phyloP scores from a whole-genome alignment of 2,113 vertebrate species.

The Pollachius pollachius region DNA sequence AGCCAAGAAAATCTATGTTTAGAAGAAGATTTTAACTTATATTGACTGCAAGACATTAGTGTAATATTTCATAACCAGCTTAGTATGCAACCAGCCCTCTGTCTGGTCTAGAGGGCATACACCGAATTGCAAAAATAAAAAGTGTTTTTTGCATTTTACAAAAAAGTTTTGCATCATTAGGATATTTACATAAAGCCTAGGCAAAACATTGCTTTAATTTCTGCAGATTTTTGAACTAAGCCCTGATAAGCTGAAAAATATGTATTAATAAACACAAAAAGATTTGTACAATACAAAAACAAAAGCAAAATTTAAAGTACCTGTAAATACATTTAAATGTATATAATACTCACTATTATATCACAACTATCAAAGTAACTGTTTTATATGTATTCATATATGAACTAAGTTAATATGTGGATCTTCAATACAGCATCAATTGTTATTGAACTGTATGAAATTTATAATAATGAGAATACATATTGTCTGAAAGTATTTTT shows the following conservation, averaged over 20 bases:
- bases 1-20: conserved; percentile 38
- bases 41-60: conserved; percentile 28
- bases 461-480: conserved; percentile 64
- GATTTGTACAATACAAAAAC: conserved; percentile 63
- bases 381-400: conserved; percentile 73
- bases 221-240: conserved; percentile 49
- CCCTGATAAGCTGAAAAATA: conserved; percentile 64
- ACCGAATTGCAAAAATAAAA: conserved; percentile 45
- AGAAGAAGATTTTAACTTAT: conserved; percentile 26
- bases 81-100: conserved; percentile 63
- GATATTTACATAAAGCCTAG: conserved; percentile 45
- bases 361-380: conserved; percentile 58
- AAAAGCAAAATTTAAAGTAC: conserved; percentile 53
- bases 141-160: conserved; percentile 29
- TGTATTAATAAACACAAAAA: conserved; percentile 54
- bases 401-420: conserved; percentile 68
- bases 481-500: conserved; percentile 63
- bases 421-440: conserved; percentile 59
- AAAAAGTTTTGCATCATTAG: conserved; percentile 22
- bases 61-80: conserved; percentile 57
- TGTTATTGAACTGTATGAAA: conserved; percentile 67
- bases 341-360: conserved; percentile 55
- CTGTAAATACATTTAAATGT: conserved; percentile 70
- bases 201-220: conserved; percentile 30
- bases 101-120: conserved; percentile 10